These are phyloP conservation scores for Hanleya hanleyi DNA, from an alignment of 2,888 invertebrate genomes.

Conservation along the genomic window DNA sequence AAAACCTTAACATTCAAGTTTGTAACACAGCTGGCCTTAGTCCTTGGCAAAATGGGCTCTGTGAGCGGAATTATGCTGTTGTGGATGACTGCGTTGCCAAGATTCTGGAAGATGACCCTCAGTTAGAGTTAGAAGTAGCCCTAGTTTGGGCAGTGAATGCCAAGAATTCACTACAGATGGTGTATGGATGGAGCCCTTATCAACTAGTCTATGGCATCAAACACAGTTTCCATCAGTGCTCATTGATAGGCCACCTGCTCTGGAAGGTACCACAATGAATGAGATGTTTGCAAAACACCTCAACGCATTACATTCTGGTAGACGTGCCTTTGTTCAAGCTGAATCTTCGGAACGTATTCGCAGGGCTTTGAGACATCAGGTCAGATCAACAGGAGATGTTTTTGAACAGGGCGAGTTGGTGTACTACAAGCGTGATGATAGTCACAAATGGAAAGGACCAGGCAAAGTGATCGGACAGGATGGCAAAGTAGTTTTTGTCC, in stretches of 20 bases:
- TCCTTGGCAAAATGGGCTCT: conserved; percentile 31
- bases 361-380: conserved; percentile 20
- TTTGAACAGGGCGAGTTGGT: background rate
- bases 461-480: background rate
- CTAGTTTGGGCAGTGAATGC: conserved; percentile 13
- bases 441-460: background rate
- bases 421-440: background rate
- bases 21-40: conserved; percentile 5
- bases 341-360: conserved; percentile 23
- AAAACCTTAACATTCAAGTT: conserved; percentile 17
- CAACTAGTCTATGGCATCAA: conserved; percentile 26
- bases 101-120: conserved; percentile 2
- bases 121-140: conserved; percentile 2
- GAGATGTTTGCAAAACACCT: conserved; percentile 33
- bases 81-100: conserved; percentile 18
- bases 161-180: conserved; percentile 15
- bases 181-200: conserved; percentile 16
- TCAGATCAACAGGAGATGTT: conserved; percentile 4
- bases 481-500: background rate
- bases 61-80: conserved; percentile 20
- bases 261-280: conserved; percentile 15
- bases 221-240: conserved; percentile 19
- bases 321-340: conserved; percentile 23
- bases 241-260: conserved; percentile 15
- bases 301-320: conserved; percentile 27